A percentile compares a stretch with the other conserved stretches of the same genome.
Conservation (phyloP, 2,888 invertebrate genomes). For the Andrena flavipes region DNA sequence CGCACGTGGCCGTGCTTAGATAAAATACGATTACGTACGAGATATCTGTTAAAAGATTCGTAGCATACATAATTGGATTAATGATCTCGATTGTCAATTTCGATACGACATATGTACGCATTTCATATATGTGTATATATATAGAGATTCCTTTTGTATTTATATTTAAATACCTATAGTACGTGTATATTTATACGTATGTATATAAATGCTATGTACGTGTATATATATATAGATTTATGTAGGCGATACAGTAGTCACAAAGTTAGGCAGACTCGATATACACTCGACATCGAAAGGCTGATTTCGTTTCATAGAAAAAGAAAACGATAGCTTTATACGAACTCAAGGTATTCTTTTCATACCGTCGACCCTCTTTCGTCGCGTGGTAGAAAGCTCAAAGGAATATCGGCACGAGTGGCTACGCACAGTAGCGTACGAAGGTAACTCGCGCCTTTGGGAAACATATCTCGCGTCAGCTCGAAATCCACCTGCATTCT, state of each 20-base stretch:
- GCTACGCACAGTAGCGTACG: not conserved
- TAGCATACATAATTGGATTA: slow-evolving; percentile 58
- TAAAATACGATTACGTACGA: slow-evolving; percentile 53
- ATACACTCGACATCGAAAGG: slow-evolving; percentile 46
- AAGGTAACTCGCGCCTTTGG: not conserved
- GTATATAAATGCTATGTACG: slow-evolving; percentile 22
- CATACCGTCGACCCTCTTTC: too few species aligned
- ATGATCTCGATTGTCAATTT: slow-evolving; percentile 80
- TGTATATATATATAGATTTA: slow-evolving; percentile 37
- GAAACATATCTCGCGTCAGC: not conserved
- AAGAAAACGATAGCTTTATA: slow-evolving; percentile 2
- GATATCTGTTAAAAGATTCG: slow-evolving; percentile 53
- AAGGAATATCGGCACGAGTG: not conserved
- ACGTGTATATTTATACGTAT: slow-evolving; percentile 42
- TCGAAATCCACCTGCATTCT: not conserved
- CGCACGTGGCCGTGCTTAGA: slow-evolving; percentile 34
- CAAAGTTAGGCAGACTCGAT: slow-evolving; percentile 53
- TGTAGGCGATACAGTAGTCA: slow-evolving; percentile 57
- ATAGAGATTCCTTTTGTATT: slow-evolving; percentile 34
- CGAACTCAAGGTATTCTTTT: not conserved
- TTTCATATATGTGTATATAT: slow-evolving; percentile 28
- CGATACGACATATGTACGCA: slow-evolving; percentile 62
- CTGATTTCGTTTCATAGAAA: slow-evolving; percentile 50
- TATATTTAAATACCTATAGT: slow-evolving; percentile 36
- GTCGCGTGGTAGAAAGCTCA: not conserved